Evolutionary conservation across 2,888 invertebrate species (phyloP), one percentile per base, ranked within the genome.

Genomic region (Lycia hirtaria): DNA sequence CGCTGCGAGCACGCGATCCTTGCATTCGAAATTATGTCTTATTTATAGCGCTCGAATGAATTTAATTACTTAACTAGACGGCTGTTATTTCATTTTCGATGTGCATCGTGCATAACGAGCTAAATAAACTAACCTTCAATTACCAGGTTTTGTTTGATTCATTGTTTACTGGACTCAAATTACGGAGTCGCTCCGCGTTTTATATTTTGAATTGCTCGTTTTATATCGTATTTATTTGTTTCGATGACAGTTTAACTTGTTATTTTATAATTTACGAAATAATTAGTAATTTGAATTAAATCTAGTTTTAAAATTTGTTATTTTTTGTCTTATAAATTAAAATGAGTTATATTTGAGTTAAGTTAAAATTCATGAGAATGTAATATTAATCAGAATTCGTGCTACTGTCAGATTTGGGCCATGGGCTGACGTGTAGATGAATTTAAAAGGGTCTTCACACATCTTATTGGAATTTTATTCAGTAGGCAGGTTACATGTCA

Each of bases 1-100:
- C 59, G 62, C 54, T 63, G 49, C 65, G 60, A 73, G 70, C 78
- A 77, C 78, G 79, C 78, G 66, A 79, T 56, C 54, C 32, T 43
- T 62, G 61, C 66, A 72, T 68, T 68, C 66, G 68, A 69, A 72
- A 68, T 58, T 56, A 62, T 72, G 67, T 69, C 71, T 70, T 71
- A 57, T 67, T 50, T 44, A 56, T 56, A 50, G 19, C 43, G 12
- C 51, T 62, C 65, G 59, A 67, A 73, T 70, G 69, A 44, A 37
- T 49, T 56, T 49, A 49, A 49, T 56, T 28, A 56, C 43, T 48
- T 43, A 49, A 55, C 43, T 55, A 35, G 35, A 22, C 14, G 35
- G 49, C 28, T 35, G 30, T 43, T 43, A 43, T 28, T 55, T 49
- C 26, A 41, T 49, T 41, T 44, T 49, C 22, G 37, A 32, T 37